These are phyloP conservation scores for Elaphurus davidianus DNA, from an alignment of 2,113 vertebrate genomes.

Conservation along the genomic window DNA sequence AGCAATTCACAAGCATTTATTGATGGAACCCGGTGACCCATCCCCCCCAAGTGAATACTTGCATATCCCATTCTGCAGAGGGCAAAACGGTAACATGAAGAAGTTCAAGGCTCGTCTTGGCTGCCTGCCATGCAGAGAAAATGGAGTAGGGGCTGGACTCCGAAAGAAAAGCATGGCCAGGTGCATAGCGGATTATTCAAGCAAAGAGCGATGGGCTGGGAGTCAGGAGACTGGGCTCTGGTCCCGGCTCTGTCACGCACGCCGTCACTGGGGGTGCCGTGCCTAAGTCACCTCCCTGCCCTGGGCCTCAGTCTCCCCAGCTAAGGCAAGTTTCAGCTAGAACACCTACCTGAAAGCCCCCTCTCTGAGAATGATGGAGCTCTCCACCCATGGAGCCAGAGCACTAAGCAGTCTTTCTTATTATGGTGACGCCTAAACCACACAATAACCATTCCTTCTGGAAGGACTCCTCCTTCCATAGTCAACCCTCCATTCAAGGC, in stretches of 20 bases:
- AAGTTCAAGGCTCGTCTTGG: slow-evolving; percentile 63
- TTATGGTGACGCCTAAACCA: rapidly evolving
- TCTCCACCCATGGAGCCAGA: rapidly evolving
- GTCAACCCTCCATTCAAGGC: neutral
- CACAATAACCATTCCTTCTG: neutral
- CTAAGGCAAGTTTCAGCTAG: neutral
- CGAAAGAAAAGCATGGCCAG: slow-evolving; percentile 63
- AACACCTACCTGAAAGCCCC: neutral
- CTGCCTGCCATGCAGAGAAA: slow-evolving; percentile 63
- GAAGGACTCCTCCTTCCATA: neutral
- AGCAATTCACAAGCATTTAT: slow-evolving; percentile 72
- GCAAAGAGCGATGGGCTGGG: neutral
- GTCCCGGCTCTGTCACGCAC: neutral
- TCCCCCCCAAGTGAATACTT: slow-evolving; percentile 56
- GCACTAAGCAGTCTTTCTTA: neutral
- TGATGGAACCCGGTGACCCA: slow-evolving; percentile 57
- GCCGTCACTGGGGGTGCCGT: rapidly evolving
- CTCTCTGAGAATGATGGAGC: neutral
- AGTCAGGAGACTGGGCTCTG: neutral
- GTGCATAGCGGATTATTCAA: slow-evolving; percentile 53
- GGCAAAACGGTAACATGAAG: slow-evolving; percentile 67
- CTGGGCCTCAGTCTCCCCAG: neutral
- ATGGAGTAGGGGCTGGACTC: slow-evolving; percentile 34
- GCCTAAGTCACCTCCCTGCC: neutral
- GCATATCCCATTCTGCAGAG: slow-evolving; percentile 68